Base-by-base conservation (phyloP, 2,888 invertebrate genomes). In the Azorinus chamasolen region DNA sequence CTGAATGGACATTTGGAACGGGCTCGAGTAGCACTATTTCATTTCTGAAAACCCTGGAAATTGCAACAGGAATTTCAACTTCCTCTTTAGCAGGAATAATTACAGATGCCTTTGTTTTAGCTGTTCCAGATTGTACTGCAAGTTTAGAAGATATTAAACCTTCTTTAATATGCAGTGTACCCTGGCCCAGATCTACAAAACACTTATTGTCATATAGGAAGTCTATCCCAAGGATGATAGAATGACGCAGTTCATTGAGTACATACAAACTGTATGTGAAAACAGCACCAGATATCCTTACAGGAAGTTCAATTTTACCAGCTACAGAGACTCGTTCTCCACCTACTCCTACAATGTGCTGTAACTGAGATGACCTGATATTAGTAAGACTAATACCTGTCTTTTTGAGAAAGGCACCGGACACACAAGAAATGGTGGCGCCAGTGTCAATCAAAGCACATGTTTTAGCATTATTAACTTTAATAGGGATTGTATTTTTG, bases 381-480 rank as follows among this genome's bases (percentile, higher is more conserved):
- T 48, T 27, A 18, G 25, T 45, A 18, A 53, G 41, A 20, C 22
- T 25, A 25, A 59, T 37, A 16, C 58, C 54, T 18, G 61, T n/a
- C 16, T 39, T 74, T 37, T 64, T 63, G 2, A 74, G 18, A 46
- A 74, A 66, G 14, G 43, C n/a, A 25, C 63, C 39, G n/a, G 68
- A 69, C 25, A 63, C 48, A 22, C 55, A 51, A 8, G 69, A 69
- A 20, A 74, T 27, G n/a, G 46, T 25, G 14, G 74, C 69, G 25
- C 68, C 74, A 5, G 73, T 68, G n/a, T 73, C 73, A 22, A 66
- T 22, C 18, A 68, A 50, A 18, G 65, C 62, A 22, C 51, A 48
- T 14, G 51, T 63, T 27, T 27, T 50, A 22, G 48, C 45, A 57
- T 39, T 16, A 20, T 24, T 20, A 10, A 68, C 65, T 20, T 18